Evolutionary conservation across 2,113 vertebrate species (phyloP), one percentile per base, ranked within the genome.

Genomic region (Carassius carassius): DNA sequence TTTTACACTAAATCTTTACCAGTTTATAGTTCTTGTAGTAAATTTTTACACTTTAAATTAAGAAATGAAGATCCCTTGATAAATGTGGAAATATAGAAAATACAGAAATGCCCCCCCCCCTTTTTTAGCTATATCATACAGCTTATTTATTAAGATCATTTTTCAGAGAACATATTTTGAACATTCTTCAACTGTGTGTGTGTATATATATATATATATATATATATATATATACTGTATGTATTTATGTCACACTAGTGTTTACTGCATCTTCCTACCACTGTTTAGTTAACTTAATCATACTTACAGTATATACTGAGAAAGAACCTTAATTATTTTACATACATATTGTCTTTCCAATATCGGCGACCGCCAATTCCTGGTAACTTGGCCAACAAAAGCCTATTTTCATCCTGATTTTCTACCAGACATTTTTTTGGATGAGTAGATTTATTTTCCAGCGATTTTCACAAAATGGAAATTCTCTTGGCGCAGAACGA

Each of bases 391-490:
- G 72, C 72, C 41, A 74, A 49, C n/a, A 49, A 74, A 74, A 74
- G 41, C 72, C 12, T 49, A 73, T 73, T 73, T 73, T 73, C 41
- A 23, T 73, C n/a, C 11, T 73, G 11, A 73, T 65, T 65, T 65
- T 65, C 23, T 65, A 65, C 23, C 62, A 65, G 62, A 29, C 12
- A 5, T 65, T 65, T 65, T 29, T 65, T 65, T 21, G 21, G 21
- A 72, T 0, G 41, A 23, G 41, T 14, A 49, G 75, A 78, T 58
- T 58, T 0, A 58, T 74, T 78, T 78, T 37, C 75, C 75, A 54
- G 17, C 4, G 16, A 76, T 76, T 76, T 76, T 12, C 25, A 77
- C 12, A 1, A 78, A 23, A n/a, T 60, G 21, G 32, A 13, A 78
- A 23, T 62, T 41, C 56, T 60, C 41, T 60, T 35, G 54, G 21